Conservation (phyloP, 2,113 vertebrate genomes). For the Rhipidura dahli region DNA sequence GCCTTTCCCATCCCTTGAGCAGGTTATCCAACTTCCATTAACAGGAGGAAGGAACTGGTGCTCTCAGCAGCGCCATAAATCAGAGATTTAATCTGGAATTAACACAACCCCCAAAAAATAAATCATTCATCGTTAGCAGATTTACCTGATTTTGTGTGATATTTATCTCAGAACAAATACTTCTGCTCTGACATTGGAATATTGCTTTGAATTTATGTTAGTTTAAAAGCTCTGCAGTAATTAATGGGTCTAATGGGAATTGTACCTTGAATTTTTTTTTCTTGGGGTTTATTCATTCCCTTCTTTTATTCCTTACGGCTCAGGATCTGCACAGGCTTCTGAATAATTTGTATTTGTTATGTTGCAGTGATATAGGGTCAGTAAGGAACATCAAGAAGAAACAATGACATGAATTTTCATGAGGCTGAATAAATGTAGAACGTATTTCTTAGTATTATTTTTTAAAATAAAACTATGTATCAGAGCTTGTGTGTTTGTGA, state of each 20-base stretch:
- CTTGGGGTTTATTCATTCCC: background rate
- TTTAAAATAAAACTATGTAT: background rate
- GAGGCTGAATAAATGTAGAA: background rate
- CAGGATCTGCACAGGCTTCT: background rate
- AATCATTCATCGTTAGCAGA: background rate
- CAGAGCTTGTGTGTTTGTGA: background rate
- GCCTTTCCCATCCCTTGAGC: background rate
- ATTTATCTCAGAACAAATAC: background rate
- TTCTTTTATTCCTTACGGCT: background rate
- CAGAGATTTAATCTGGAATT: background rate
- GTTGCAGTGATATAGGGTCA: background rate
- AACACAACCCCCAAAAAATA: background rate
- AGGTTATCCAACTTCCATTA: background rate
- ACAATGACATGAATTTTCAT: background rate
- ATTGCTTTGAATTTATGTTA: slow-evolving; percentile 7
- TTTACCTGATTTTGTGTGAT: background rate
- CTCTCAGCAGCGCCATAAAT: background rate
- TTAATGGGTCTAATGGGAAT: background rate
- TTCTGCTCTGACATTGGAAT: background rate
- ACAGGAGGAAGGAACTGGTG: background rate
- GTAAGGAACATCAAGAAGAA: background rate
- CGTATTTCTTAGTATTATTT: background rate
- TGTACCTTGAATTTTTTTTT: background rate
- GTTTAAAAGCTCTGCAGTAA: background rate
- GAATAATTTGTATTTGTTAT: background rate